A percentile compares a stretch with the other conserved stretches of the same genome.
These are phyloP conservation scores for Apantesis nais DNA, from an alignment of 2,888 invertebrate species.

Conservation along the genomic window DNA sequence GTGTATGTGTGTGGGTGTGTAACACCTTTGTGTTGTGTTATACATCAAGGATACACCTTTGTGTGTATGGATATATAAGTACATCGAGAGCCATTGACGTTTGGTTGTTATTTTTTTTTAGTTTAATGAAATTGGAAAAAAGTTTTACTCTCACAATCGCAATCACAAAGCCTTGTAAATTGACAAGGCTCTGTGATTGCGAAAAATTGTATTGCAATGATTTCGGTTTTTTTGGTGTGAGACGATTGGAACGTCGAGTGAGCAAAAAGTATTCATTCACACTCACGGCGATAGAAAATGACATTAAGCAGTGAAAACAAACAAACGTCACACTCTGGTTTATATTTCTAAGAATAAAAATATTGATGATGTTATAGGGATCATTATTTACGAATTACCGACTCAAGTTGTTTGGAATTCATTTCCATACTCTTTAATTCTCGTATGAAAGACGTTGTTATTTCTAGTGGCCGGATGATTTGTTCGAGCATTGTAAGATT, in stretches of 20 bases:
- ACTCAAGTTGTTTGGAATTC: slow-evolving; percentile 1
- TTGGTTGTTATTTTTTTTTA: no score
- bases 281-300: not conserved
- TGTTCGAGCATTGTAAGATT: slow-evolving; percentile 41
- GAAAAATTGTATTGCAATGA: not conserved
- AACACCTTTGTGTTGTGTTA: no score
- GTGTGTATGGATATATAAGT: no score
- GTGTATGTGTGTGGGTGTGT: no score
- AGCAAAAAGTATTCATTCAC: not conserved
- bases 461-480: slow-evolving; percentile 39
- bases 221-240: not conserved
- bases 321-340: not conserved
- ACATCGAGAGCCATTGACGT: no score
- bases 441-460: slow-evolving; percentile 35
- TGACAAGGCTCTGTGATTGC: no score
- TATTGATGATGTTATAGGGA: not conserved
- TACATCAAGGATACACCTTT: no score
- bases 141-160: no score
- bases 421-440: slow-evolving; percentile 32
- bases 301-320: no score
- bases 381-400: not conserved
- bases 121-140: no score
- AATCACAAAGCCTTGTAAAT: no score
- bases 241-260: not conserved
- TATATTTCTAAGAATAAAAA: not conserved